Evolutionary conservation across 2,797 vertebrate genomes (phyloP).

Genomic region (Galago senegalensis): DNA sequence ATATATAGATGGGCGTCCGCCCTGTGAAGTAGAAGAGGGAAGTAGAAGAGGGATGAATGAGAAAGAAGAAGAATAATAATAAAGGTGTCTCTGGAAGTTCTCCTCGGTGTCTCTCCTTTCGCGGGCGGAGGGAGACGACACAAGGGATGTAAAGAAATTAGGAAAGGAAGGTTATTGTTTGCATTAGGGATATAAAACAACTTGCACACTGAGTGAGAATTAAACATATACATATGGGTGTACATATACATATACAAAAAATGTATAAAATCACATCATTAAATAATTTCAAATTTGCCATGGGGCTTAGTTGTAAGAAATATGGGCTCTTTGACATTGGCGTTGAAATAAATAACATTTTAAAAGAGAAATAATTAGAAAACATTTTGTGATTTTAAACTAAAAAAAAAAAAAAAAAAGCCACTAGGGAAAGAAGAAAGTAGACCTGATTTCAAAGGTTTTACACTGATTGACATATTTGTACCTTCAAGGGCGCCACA

Average conservation of each 20-base stretch:
- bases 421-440: neutral
- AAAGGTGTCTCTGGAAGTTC: no score
- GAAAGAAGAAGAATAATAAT: no score
- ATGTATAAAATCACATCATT: slow-evolving; percentile 4
- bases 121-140: no score
- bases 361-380: slow-evolving; percentile 43
- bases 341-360: slow-evolving; percentile 20
- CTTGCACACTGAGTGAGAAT: neutral
- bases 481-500: neutral
- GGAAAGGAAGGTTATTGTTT: neutral
- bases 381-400: slow-evolving; percentile 12
- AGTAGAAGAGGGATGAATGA: no score
- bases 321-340: neutral
- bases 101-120: no score
- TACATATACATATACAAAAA: neutral
- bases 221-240: neutral
- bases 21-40: no score
- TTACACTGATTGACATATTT: neutral
- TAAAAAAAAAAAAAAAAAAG: neutral
- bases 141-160: neutral
- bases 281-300: neutral
- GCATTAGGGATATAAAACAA: neutral
- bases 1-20: no score
- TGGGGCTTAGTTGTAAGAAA: neutral
- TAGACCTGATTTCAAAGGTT: neutral